Base-by-base conservation (phyloP, 2,888 invertebrate genomes). In the Hydrotaea diabolus region DNA sequence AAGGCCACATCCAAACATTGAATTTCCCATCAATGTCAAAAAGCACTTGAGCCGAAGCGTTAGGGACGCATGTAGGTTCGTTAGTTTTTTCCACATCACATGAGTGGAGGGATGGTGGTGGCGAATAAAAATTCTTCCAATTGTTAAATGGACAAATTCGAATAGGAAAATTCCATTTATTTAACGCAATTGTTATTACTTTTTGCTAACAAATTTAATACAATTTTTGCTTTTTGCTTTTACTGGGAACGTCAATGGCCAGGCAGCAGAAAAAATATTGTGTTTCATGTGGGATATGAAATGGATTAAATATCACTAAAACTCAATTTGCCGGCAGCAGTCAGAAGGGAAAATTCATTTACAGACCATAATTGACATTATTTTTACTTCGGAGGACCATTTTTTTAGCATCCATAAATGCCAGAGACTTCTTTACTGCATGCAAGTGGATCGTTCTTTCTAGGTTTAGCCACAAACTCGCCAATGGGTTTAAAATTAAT, bases 1-100 rank as follows among this genome's bases (percentile, higher is more conserved):
- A 75, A 46, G 55, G 80, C 77, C 21, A n/a, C 73, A 43, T 74
- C 31, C 75, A 71, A 77, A 75, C 74, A 77, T 53, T 46, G 66
- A n/a, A 59, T 13, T 64, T 64, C 59, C 59, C 59, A 80, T 81
- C 84, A 81, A 81, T 78, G 81, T 84, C 80, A 80, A 13, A 8
- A 15, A 49, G n/a, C 13, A n/a, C n/a, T 49, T 49, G n/a, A 49
- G n/a, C 13, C 49, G 15, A n/a, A n/a, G n/a, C n/a, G n/a, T n/a
- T n/a, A n/a, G 49, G 49, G 13, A n/a, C 4, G 49, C 2, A 2
- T n/a, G n/a, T 43, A 9, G 31, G 43, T 43, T 43, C 53, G 53
- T 53, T 53, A 53, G 53, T 53, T 53, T 31, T 31, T 9, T n/a
- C 17, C 43, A 43, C 15, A 2, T 43, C 7, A 13, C 43, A 43